Base-by-base conservation (phyloP, 2,113 vertebrate genomes). In the Alexandromys fortis region DNA sequence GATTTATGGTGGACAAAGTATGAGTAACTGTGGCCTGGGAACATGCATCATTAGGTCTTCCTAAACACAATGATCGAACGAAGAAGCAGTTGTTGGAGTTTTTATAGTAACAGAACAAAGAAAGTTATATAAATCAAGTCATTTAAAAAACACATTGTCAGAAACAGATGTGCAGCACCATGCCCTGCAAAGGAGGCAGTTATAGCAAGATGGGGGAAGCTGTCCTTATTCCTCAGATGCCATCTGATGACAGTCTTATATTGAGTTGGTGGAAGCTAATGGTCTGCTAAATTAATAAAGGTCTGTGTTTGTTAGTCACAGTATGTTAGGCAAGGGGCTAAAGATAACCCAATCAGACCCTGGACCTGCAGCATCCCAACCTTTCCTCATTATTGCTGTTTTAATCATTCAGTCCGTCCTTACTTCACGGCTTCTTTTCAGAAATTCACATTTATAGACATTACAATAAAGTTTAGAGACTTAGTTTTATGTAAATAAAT, bases 401-500 rank as follows among this genome's bases (percentile, higher is more conserved):
- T 82, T 58, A n/a, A 58, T 58, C 52, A 55, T 22, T 38, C 11
- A n/a, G 19, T 58, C 78, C n/a, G 5, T 24, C 21, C 10, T 81
- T 38, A 24, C 35, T 61, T 24, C 79, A 38, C 13, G 38, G n/a
- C 79, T 42, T 61, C n/a, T 38, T 82, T 13, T 55, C 55, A 61
- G 22, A 21, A 26, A 38, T 61, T 63, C 1, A 83, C 81, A 63
- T 28, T 83, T 42, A 42, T 14, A 83, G 38, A 83, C 22, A 86
- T 30, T 91, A 38, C 63, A 12, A 4, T 63, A n/a, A 93, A 95
- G 89, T 70, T 65, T 77, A 96, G 78, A 88, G 35, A 72, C 42
- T 97, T 98, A 91, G 87, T 45, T 97, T 97, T 89, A 94, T 91
- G 30, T 61, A 95, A 97, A 89, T 38, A 82, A 42, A 68, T 93